Conservation (phyloP, 2,797 vertebrate genomes). For the Lepus townsendii region DNA sequence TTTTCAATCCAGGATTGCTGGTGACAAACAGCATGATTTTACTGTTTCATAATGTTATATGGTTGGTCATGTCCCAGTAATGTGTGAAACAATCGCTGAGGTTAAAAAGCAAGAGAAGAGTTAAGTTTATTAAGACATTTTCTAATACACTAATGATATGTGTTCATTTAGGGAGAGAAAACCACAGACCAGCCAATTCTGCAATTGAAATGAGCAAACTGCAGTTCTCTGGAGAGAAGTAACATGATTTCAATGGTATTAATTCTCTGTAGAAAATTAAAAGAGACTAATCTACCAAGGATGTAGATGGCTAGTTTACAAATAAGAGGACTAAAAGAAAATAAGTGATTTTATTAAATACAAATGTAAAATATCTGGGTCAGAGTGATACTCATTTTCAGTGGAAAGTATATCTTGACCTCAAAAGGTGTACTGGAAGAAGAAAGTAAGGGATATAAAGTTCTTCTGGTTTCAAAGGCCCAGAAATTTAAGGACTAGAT, state of each 20-base stretch:
- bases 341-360: neutral
- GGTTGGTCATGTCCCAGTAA: conserved; percentile 36
- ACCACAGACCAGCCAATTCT: neutral
- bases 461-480: neutral
- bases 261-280: neutral
- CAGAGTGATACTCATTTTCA: neutral
- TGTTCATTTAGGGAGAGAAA: conserved; percentile 19
- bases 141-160: neutral
- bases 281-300: neutral
- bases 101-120: neutral
- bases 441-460: rapidly evolving
- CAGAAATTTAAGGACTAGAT: neutral
- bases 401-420: neutral
- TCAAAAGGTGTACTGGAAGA: neutral
- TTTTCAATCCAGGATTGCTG: neutral
- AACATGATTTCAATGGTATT: neutral
- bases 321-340: neutral
- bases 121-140: conserved; percentile 21
- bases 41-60: neutral
- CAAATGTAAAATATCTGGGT: neutral
- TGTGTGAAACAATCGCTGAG: neutral
- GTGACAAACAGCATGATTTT: neutral
- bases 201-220: neutral
- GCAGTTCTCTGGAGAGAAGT: neutral
- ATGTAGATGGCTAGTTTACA: neutral